Conservation (phyloP, 2,797 vertebrate species). For the Menidia menidia region DNA sequence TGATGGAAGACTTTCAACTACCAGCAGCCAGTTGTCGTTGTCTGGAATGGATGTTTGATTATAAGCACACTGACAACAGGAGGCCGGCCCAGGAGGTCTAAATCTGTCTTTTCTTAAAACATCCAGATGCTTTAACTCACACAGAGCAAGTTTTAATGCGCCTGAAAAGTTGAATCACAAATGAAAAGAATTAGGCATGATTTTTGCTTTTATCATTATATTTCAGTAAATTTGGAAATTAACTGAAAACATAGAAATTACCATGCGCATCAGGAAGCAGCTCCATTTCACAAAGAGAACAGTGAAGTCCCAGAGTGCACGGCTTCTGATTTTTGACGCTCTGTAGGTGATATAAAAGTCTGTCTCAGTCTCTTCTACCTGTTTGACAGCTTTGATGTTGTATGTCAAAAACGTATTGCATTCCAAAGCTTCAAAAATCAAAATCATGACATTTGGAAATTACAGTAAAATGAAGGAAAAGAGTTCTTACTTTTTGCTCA, state of each 20-base stretch:
- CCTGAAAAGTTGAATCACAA: constrained; percentile 54
- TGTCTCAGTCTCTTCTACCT: background rate
- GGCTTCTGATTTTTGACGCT: constrained; percentile 26
- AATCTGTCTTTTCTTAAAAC: constrained; percentile 58
- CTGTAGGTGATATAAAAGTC: constrained; percentile 34
- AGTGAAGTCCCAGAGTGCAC: constrained; percentile 76
- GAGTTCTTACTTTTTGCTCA: too few species aligned
- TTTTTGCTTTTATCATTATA: background rate
- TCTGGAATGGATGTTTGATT: background rate
- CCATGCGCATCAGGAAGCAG: constrained; percentile 73
- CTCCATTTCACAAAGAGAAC: constrained; percentile 70
- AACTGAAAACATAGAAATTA: constrained; percentile 43
- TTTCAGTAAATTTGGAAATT: background rate
- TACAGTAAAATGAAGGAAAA: too few species aligned
- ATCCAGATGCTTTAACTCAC: constrained; percentile 53
- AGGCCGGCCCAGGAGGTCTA: constrained; percentile 17
- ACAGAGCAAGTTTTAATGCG: constrained; percentile 47
- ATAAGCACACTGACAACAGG: constrained; percentile 35
- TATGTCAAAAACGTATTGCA: too few species aligned
- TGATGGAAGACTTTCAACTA: constrained; percentile 35
- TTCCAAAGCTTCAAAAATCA: too few species aligned
- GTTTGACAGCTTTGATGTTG: too few species aligned
- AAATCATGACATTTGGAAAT: too few species aligned
- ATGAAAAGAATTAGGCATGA: background rate
- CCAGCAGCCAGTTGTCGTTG: constrained; percentile 32